These are phyloP conservation scores for Drosophila phalerata DNA, from an alignment of 2,888 invertebrate species.

Conservation along the genomic window DNA sequence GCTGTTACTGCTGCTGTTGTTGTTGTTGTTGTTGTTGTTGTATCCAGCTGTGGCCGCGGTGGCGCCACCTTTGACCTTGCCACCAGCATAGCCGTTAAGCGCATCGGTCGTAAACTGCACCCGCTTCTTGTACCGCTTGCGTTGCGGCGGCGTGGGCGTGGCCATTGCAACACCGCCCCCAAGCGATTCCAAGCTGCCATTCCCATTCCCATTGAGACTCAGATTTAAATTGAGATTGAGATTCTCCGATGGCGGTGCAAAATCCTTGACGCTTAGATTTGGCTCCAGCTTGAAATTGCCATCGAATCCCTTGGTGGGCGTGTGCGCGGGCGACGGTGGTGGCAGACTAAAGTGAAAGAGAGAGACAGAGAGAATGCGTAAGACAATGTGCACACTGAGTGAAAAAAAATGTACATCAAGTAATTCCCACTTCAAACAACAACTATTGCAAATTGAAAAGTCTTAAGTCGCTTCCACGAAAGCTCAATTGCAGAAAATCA, in stretches of 20 bases:
- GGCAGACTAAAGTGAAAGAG: slow-evolving; percentile 73
- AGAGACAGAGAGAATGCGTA: neutral
- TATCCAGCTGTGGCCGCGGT: slow-evolving; percentile 1
- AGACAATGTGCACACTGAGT: neutral
- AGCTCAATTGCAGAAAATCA: too few species aligned
- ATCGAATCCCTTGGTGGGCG: slow-evolving; percentile 84
- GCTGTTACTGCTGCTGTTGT: slow-evolving; percentile 22
- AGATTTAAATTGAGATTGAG: slow-evolving; percentile 53
- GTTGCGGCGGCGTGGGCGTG: slow-evolving; percentile 67
- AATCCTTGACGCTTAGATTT: slow-evolving; percentile 84
- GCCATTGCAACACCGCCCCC: slow-evolving; percentile 27
- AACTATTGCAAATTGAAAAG: too few species aligned
- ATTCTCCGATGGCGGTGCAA: slow-evolving; percentile 74
- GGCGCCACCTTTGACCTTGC: slow-evolving; percentile 44
- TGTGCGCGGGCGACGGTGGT: slow-evolving; percentile 82
- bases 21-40: slow-evolving; percentile 7
- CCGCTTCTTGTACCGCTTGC: slow-evolving; percentile 84
- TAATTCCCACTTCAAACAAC: neutral
- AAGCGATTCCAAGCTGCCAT: slow-evolving; percentile 8
- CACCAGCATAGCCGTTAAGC: slow-evolving; percentile 74
- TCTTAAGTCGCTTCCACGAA: too few species aligned
- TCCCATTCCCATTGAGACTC: slow-evolving; percentile 33
- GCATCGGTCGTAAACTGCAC: slow-evolving; percentile 84
- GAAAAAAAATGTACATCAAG: neutral
- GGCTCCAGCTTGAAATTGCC: slow-evolving; percentile 85